Evolutionary conservation across 2,113 vertebrate genomes (phyloP).

Genomic region (Numida meleagris): DNA sequence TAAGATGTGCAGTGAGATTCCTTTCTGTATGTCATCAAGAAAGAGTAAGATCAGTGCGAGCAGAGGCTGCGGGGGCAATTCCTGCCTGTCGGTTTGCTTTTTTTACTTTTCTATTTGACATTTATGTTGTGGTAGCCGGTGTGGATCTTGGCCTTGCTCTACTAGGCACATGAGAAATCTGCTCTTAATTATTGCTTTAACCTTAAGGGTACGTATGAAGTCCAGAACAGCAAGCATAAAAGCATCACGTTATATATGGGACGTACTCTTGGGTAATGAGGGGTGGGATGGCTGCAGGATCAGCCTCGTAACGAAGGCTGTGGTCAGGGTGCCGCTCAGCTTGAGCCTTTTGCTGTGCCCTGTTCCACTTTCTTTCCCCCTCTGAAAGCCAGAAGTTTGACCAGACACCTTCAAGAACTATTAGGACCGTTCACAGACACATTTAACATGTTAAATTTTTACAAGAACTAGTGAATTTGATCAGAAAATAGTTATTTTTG

Average conservation of each 20-base stretch:
- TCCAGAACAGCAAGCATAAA: neutral
- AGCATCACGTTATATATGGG: neutral
- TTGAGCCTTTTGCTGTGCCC: neutral
- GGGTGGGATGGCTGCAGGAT: neutral
- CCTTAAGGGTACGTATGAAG: conserved; percentile 14
- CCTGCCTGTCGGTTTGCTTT: conserved; percentile 35
- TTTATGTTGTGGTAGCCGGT: neutral
- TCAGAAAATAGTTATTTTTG: conserved; percentile 61
- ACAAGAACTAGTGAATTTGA: conserved; percentile 46
- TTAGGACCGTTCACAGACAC: neutral
- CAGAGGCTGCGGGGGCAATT: neutral
- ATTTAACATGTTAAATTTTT: conserved; percentile 15
- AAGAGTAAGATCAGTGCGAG: neutral
- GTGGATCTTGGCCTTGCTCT: conserved; percentile 19
- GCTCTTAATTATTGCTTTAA: conserved; percentile 67
- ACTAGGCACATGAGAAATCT: neutral
- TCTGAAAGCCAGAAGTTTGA: neutral
- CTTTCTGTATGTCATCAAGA: conserved; percentile 23
- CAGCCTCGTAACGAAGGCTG: neutral
- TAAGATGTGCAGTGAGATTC: conserved; percentile 57
- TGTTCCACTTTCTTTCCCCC: neutral
- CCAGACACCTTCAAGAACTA: neutral
- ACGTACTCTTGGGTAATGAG: neutral
- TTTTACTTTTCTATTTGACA: conserved; percentile 22
- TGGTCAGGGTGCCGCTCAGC: neutral